Conservation (phyloP, 2,888 invertebrate genomes). For the Aethes cnicana region DNA sequence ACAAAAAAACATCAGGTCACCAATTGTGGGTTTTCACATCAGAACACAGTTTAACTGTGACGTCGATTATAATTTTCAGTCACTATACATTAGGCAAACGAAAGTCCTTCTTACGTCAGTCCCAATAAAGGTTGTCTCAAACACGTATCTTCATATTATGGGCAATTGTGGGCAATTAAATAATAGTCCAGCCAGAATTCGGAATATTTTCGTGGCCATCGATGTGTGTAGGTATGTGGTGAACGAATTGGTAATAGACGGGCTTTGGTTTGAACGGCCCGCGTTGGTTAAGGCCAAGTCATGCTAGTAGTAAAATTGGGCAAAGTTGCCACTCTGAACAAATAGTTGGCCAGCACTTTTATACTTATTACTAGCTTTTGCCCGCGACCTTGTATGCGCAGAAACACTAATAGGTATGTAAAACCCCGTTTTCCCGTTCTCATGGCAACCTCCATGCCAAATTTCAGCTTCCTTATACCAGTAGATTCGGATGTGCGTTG, state of each 20-base stretch:
- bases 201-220: slow-evolving; percentile 42
- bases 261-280: slow-evolving; percentile 57
- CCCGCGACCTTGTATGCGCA: too few relatives aligned
- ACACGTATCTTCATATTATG: slow-evolving; percentile 45
- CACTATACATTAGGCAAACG: slow-evolving; percentile 7
- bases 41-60: slow-evolving; percentile 25
- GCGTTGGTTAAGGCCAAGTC: slow-evolving; percentile 55
- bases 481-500: too few relatives aligned
- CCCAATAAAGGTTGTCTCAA: slow-evolving; percentile 44
- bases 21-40: slow-evolving; percentile 4
- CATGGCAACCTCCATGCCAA: too few relatives aligned
- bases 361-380: too few relatives aligned
- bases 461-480: too few relatives aligned
- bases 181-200: slow-evolving; percentile 53
- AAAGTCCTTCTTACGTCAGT: slow-evolving; percentile 1
- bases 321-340: too few relatives aligned
- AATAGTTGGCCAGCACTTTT: too few relatives aligned
- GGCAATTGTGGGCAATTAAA: slow-evolving; percentile 72
- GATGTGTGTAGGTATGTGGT: slow-evolving; percentile 45
- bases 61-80: slow-evolving; percentile 29
- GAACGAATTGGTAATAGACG: slow-evolving; percentile 72
- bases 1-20: slow-evolving; percentile 6
- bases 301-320: too few relatives aligned
- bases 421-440: too few relatives aligned
- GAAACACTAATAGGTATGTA: too few relatives aligned